phyloP scores from a whole-genome alignment of 2,797 vertebrate genomes.

The Lutjanus campechanus region DNA sequence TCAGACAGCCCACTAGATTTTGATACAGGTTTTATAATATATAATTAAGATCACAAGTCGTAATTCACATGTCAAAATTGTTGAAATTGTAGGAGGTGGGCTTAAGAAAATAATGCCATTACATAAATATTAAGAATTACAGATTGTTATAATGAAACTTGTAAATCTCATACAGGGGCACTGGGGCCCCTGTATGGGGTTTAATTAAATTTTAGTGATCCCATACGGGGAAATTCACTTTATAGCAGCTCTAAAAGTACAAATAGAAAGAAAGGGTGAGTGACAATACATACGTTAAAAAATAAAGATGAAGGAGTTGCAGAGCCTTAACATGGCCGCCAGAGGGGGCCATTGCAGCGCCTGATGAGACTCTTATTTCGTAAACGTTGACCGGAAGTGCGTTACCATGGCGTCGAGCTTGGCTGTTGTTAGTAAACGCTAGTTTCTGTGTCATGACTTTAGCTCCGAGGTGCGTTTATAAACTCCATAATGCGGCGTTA shows the following conservation, averaged over 20 bases:
- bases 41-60: background rate
- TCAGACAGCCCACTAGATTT: background rate
- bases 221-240: no score
- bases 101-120: background rate
- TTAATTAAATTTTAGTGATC: no score
- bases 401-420: background rate
- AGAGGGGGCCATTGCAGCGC: constrained; percentile 3
- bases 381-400: constrained; percentile 54
- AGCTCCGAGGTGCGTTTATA: constrained; percentile 40
- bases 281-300: no score
- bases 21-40: background rate
- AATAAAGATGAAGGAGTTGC: background rate
- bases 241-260: no score
- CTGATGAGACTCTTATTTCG: constrained; percentile 33
- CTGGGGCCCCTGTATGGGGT: no score
- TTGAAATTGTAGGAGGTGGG: background rate
- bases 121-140: no score
- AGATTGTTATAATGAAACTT: no score
- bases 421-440: background rate
- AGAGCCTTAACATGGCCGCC: fast-evolving
- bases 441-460: constrained; percentile 74
- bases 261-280: no score
- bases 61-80: background rate
- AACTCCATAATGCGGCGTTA: constrained; percentile 87
- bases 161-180: no score